These are phyloP conservation scores for Drosophila watanabei DNA, from an alignment of 1,140 invertebrate species.

Conservation along the genomic window DNA sequence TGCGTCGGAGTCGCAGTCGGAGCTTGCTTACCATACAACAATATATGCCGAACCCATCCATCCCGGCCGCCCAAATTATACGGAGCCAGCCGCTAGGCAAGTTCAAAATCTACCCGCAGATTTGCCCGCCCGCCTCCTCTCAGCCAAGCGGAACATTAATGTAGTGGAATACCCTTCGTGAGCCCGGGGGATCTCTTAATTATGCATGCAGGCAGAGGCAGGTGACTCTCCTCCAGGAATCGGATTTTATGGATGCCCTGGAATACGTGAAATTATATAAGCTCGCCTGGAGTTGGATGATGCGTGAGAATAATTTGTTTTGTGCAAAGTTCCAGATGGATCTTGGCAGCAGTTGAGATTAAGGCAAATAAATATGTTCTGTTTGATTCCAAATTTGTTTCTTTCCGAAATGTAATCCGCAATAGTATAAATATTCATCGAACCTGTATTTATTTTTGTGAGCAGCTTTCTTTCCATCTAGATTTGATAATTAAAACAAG, in stretches of 20 bases:
- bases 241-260: constrained; percentile 39
- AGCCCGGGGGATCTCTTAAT: constrained; percentile 36
- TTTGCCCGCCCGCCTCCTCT: constrained; percentile 17
- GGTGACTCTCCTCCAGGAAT: constrained; percentile 27
- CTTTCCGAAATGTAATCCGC: too few relatives aligned
- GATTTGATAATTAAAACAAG: constrained; percentile 7
- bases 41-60: constrained; percentile 18
- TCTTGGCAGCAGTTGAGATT: background rate
- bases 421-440: constrained; percentile 8
- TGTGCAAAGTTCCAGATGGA: background rate
- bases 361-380: background rate
- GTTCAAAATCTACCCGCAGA: constrained; percentile 50
- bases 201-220: constrained; percentile 41
- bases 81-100: constrained; percentile 34
- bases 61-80: constrained; percentile 38
- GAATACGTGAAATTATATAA: constrained; percentile 8
- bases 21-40: constrained; percentile 36
- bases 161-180: constrained; percentile 32
- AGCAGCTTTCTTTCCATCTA: background rate
- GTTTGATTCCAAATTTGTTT: background rate
- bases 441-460: background rate
- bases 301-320: constrained; percentile 2
- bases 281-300: background rate
- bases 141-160: constrained; percentile 38
- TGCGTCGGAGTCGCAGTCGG: constrained; percentile 56